Evolutionary conservation across 2,888 invertebrate species (phyloP).

Genomic region (Callosobruchus maculatus): DNA sequence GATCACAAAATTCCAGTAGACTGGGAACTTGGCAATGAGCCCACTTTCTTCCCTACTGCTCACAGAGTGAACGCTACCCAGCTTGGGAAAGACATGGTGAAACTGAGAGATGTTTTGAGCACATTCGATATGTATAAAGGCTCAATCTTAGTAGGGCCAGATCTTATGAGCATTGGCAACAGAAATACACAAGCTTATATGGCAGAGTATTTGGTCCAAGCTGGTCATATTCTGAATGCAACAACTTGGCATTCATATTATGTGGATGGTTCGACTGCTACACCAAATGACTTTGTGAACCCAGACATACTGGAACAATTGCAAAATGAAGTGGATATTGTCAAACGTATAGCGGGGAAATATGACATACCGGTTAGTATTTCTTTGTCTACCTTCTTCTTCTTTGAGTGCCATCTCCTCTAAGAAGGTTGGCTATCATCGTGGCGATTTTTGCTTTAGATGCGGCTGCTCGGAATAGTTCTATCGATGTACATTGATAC

Average conservation of each 20-base stretch:
- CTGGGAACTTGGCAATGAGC: conserved; percentile 74
- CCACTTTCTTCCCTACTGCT: conserved; percentile 64
- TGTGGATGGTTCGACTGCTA: conserved; percentile 63
- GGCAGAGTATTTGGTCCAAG: conserved; percentile 54
- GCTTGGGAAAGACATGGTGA: conserved; percentile 60
- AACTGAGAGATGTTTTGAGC: conserved; percentile 55
- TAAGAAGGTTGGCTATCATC: too few relatives aligned
- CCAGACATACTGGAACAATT: conserved; percentile 60
- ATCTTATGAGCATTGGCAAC: conserved; percentile 60
- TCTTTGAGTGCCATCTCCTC: too few relatives aligned
- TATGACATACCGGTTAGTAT: conserved; percentile 41
- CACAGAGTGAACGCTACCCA: conserved; percentile 54
- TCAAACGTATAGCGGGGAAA: conserved; percentile 53
- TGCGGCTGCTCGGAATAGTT: too few relatives aligned
- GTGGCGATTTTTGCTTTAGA: too few relatives aligned
- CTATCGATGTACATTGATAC: too few relatives aligned
- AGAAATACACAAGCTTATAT: conserved; percentile 56
- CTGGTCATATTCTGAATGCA: conserved; percentile 54
- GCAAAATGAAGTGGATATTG: conserved; percentile 54
- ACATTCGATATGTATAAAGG: conserved; percentile 52
- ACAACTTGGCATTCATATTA: conserved; percentile 73
- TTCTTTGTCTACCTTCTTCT: too few relatives aligned
- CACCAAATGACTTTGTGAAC: conserved; percentile 61
- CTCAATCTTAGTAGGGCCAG: conserved; percentile 67
- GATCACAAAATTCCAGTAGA: conserved; percentile 53